Base-by-base conservation (phyloP, 2,888 invertebrate species). In the Plebejus anna region DNA sequence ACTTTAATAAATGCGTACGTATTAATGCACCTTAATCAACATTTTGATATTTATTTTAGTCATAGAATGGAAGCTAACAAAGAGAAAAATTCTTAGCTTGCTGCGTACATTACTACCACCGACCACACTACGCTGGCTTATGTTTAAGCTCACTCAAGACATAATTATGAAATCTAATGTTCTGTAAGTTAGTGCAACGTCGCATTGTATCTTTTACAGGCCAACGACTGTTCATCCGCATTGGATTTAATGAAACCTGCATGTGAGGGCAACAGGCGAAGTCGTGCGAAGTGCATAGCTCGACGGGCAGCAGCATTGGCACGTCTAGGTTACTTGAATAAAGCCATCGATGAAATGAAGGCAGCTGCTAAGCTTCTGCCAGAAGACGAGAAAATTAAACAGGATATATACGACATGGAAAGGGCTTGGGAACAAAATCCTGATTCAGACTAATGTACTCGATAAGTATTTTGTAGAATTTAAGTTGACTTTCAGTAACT, bases 401-500 rank as follows among this genome's bases (percentile, higher is more conserved):
- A 91, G 75, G 96, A 96, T 85, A 91, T 96, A 28, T 94, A 96
- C 81, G 96, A 97, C 81, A 96, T 96, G 95, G 95, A 95, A 76
- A 96, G 97, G 82, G 97, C 97, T 22, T 93, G 98, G 87, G 97
- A 98, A 72, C 95, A 98, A 79, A 96, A 96, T 84, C 96, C 95
- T 4, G 97, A 97, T 86, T 94, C 92, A 2, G 93, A 94, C 76
- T 94, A 78, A 86, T 32, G 22, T 61, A 61, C 28, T 61, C 28
- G 61, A 61, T 11, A 28, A 1, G 9, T 3, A 28, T 51, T 6
- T 61, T 61, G 61, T 61, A 61, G 61, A 61, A 7, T 28, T 9
- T 61, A 61, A 61, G 28, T 61, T 61, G 28, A 61, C 51, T 51
- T 0, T 51, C 2, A 32, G 32, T 32, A 51, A 61, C 9, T 28